These are phyloP conservation scores for Erethizon dorsatum DNA, from an alignment of 2,797 vertebrate species.

Conservation along the genomic window DNA sequence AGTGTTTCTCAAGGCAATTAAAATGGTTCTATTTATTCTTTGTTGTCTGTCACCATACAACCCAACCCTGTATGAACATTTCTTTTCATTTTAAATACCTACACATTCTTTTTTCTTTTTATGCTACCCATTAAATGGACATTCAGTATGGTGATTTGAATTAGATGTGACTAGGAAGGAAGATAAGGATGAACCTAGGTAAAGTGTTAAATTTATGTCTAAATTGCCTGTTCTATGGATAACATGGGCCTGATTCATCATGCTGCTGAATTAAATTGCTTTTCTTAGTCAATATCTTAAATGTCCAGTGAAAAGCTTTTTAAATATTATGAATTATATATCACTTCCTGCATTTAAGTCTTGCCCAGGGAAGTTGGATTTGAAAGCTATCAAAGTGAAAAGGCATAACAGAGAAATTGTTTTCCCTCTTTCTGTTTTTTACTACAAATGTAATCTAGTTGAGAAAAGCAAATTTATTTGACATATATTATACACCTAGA, in stretches of 20 bases:
- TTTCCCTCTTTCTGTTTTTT: background rate
- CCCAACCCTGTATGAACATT: background rate
- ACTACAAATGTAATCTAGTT: background rate
- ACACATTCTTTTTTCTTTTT: background rate
- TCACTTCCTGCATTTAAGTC: background rate
- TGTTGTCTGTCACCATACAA: background rate
- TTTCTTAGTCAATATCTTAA: slow-evolving; percentile 17
- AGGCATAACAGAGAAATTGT: background rate
- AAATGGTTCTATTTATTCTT: background rate
- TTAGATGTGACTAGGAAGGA: background rate
- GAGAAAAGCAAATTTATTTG: background rate
- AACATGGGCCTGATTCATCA: background rate
- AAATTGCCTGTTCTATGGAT: background rate
- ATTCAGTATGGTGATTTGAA: background rate
- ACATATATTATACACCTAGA: background rate
- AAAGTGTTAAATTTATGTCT: slow-evolving; percentile 24
- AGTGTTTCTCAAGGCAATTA: slow-evolving; percentile 14
- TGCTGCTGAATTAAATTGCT: background rate
- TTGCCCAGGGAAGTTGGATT: background rate
- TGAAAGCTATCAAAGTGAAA: background rate
- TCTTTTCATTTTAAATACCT: background rate
- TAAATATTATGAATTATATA: background rate
- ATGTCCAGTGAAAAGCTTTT: background rate
- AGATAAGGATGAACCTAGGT: background rate
- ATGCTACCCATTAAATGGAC: background rate